Conservation (phyloP, 2,888 invertebrate genomes). For the Tiliacea aurago region DNA sequence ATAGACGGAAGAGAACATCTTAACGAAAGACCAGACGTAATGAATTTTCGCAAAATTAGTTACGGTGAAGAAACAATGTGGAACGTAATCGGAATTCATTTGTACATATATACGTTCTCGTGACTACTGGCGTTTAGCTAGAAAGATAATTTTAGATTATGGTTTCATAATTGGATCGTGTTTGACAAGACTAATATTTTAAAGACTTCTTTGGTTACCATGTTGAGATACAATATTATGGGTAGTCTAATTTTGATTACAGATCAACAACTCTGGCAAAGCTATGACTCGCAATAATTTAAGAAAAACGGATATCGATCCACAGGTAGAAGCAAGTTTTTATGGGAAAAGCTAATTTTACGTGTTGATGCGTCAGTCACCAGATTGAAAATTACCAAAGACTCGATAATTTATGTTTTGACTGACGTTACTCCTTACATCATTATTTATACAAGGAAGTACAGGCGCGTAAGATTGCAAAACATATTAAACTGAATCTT, state of each 20-base stretch:
- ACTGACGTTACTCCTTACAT: constrained; percentile 74
- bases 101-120: constrained; percentile 11
- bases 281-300: not conserved
- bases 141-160: constrained; percentile 46
- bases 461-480: constrained; percentile 76
- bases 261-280: not conserved
- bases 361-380: constrained; percentile 62
- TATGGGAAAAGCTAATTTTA: constrained; percentile 43
- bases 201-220: constrained; percentile 1
- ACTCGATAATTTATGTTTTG: constrained; percentile 62
- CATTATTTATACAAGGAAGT: constrained; percentile 86
- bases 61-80: constrained; percentile 31
- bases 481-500: constrained; percentile 76
- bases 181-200: not conserved
- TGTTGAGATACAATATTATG: not conserved
- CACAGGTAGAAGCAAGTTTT: constrained; percentile 15
- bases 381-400: constrained; percentile 66
- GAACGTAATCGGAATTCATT: constrained; percentile 33
- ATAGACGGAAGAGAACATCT: constrained; percentile 10
- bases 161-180: constrained; percentile 20
- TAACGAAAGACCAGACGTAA: constrained; percentile 23
- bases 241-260: not conserved
- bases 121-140: constrained; percentile 26
- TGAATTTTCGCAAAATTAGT: constrained; percentile 34
- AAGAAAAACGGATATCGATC: not conserved